Conservation (phyloP, 2,797 vertebrate genomes). For the Centroberyx gerrardi region DNA sequence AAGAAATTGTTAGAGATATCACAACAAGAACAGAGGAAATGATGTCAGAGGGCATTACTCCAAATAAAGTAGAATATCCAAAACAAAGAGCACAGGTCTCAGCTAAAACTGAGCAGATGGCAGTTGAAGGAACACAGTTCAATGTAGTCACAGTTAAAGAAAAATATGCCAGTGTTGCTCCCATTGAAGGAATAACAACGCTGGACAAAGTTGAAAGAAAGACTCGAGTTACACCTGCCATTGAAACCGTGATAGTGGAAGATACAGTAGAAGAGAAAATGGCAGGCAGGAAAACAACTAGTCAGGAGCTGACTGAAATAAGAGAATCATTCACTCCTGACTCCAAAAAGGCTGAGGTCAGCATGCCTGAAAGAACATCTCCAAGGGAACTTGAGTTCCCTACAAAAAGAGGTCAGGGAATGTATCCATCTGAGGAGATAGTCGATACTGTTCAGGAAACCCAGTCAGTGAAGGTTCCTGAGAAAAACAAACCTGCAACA, state of each 20-base stretch:
- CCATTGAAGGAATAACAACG: not conserved
- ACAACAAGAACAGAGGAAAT: not conserved
- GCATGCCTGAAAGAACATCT: not conserved
- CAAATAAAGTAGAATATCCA: no score
- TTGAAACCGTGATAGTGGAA: not conserved
- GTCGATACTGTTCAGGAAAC: not conserved
- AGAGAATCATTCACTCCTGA: not conserved
- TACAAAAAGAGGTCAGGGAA: not conserved
- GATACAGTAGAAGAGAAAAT: not conserved
- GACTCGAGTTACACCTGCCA: not conserved
- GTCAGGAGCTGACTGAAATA: not conserved
- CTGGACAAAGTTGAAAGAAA: not conserved
- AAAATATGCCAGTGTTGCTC: not conserved
- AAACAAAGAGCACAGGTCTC: no score
- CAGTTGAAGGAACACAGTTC: not conserved
- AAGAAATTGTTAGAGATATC: slow-evolving; percentile 9
- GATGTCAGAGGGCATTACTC: no score
- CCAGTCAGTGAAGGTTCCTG: not conserved
- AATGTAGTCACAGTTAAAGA: slow-evolving; percentile 17
- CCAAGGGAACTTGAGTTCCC: slow-evolving; percentile 16
- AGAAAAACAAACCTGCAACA: not conserved
- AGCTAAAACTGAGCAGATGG: not conserved
- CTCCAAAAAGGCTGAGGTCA: not conserved
- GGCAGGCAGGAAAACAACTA: not conserved
- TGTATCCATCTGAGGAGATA: not conserved